phyloP scores from a whole-genome alignment of 2,113 vertebrate genomes.

The Takifugu flavidus region DNA sequence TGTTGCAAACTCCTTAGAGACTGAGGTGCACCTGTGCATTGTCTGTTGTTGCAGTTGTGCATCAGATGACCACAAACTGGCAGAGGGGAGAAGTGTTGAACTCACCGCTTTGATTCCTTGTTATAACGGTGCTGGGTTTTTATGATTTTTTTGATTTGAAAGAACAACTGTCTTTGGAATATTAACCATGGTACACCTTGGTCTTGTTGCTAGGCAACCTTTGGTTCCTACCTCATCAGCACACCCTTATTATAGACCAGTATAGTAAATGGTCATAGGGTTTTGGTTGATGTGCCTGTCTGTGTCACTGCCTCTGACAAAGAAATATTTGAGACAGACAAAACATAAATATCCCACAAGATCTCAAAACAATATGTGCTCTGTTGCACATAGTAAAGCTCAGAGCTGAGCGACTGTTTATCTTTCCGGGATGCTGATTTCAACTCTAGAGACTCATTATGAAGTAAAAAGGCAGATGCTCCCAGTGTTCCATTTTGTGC shows the following conservation, averaged over 20 bases:
- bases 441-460: conserved; percentile 70
- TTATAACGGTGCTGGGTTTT: conserved; percentile 14
- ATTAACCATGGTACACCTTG: conserved; percentile 75
- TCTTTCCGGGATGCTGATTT: conserved; percentile 53
- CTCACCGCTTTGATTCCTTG: conserved; percentile 13
- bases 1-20: conserved; percentile 3
- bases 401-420: conserved; percentile 32
- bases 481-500: conserved; percentile 26
- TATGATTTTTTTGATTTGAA: conserved; percentile 35
- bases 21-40: no score
- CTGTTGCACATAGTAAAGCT: conserved; percentile 24
- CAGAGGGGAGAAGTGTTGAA: no score
- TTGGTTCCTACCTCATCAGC: conserved; percentile 55
- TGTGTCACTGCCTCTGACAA: conserved; percentile 12
- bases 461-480: conserved; percentile 44
- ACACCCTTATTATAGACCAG: conserved; percentile 54
- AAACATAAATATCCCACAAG: conserved; percentile 31
- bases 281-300: conserved; percentile 13
- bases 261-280: conserved; percentile 41
- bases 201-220: conserved; percentile 76
- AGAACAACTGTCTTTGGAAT: conserved; percentile 68
- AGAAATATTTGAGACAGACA: conserved; percentile 1
- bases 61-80: conserved; percentile 10
- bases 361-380: conserved; percentile 20
- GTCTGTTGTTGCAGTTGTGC: conserved; percentile 2